These are phyloP conservation scores for Ariopsis seemanni DNA, from an alignment of 2,113 vertebrate genomes.

Conservation along the genomic window DNA sequence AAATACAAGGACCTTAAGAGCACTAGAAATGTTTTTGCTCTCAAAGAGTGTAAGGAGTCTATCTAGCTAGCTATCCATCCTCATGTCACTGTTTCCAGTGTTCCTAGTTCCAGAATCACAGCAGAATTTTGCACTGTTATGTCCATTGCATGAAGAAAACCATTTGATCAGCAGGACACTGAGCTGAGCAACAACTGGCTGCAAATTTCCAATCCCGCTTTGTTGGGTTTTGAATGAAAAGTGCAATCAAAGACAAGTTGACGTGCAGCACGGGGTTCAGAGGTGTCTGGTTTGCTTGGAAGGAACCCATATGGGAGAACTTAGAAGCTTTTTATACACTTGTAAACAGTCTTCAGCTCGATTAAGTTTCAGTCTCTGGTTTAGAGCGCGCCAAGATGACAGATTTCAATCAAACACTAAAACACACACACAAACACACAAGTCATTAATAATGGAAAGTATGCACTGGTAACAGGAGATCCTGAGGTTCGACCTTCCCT, in stretches of 20 bases:
- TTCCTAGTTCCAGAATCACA: background rate
- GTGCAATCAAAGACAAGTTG: background rate
- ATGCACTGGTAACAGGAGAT: conserved; percentile 27
- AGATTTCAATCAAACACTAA: background rate
- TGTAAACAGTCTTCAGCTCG: conserved; percentile 8
- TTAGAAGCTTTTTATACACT: background rate
- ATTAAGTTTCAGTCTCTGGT: background rate
- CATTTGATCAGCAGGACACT: background rate
- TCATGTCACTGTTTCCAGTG: background rate
- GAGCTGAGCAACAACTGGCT: background rate
- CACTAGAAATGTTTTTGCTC: too few relatives aligned
- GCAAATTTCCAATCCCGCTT: background rate
- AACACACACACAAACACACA: background rate
- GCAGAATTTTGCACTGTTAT: background rate
- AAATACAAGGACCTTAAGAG: background rate
- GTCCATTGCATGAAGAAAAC: background rate
- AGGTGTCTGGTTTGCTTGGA: background rate
- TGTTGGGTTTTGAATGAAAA: background rate
- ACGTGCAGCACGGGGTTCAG: background rate
- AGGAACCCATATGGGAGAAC: background rate
- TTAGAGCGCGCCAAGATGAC: background rate
- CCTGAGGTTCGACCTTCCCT: conserved; percentile 22
- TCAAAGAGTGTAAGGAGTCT: background rate
- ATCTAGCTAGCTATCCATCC: background rate
- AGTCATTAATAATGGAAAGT: conserved; percentile 21